These are phyloP conservation scores for Trachelus troglodyta DNA, from an alignment of 2,888 invertebrate species.

Conservation along the genomic window DNA sequence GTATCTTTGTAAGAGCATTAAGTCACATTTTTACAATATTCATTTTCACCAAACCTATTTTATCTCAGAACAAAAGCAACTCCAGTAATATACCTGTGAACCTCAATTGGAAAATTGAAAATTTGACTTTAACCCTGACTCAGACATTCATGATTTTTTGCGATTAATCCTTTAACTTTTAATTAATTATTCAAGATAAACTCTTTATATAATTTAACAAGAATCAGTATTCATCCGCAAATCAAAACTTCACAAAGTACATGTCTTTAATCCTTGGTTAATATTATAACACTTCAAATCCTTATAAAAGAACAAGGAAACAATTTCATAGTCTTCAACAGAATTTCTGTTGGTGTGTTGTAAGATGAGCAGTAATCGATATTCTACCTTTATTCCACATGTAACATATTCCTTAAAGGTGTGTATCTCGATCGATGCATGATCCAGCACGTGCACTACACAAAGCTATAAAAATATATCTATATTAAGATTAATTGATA, in stretches of 20 bases:
- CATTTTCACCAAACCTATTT: background rate
- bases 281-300: background rate
- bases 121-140: background rate
- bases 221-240: background rate
- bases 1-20: background rate
- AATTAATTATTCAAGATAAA: background rate
- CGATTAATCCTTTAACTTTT: background rate
- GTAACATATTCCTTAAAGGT: background rate
- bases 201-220: background rate
- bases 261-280: too few species aligned
- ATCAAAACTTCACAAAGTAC: background rate
- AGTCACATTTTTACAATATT: background rate
- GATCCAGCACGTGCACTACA: too few species aligned
- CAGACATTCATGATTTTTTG: background rate
- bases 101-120: background rate
- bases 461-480: too few species aligned
- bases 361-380: background rate
- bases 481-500: too few species aligned
- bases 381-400: background rate
- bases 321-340: background rate
- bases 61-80: background rate
- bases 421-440: too few species aligned
- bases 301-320: background rate
- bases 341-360: background rate
- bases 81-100: background rate